Evolutionary conservation across 2,113 vertebrate species (phyloP), one percentile per base, ranked within the genome.

Genomic region (Macrotus californicus): DNA sequence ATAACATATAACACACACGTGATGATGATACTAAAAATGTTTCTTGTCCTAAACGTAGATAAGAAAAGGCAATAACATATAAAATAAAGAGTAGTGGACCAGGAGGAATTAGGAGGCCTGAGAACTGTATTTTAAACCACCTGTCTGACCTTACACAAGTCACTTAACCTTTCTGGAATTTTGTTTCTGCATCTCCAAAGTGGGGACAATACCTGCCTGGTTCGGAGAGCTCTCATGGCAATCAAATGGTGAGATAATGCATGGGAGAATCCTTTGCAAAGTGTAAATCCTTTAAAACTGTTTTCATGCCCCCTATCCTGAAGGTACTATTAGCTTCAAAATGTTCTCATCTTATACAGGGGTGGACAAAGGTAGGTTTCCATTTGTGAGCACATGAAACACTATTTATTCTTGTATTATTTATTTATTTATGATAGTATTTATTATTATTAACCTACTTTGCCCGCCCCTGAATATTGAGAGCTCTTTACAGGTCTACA

Each of bases 291-390:
- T 69, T 80, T n/a, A 93, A 87, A 84, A 90, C 70, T 93, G 15
- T 73, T 92, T 77, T 81, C 9, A 70, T 94, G 81, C 89, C 16
- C 72, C 46, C 66, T 52, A 43, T 96, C 87, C 76, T 77, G 80
- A 92, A 83, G 39, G 16, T n/a, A 66, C 41, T 67, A 75, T 91
- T 94, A 83, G 9, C 36, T 87, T 89, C 91, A 64, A 93, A 76
- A 76, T 46, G 34, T 50, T 94, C 21, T 80, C 69, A 77, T 79
- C 64, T 82, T 88, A 54, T n/a, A 22, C 48, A 52, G 18, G 16
- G 18, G 48, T 50, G 46, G 75, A 18, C 31, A 50, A 77, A 77
- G 34, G 75, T 50, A 76, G 46, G 31, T 12, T 77, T 77, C 21
- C 31, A 50, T 29, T 77, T 77, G 29, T 50, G 29, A 76, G 29